These are phyloP conservation scores for Oreocharis arfaki DNA, from an alignment of 2,113 vertebrate genomes.

Conservation along the genomic window DNA sequence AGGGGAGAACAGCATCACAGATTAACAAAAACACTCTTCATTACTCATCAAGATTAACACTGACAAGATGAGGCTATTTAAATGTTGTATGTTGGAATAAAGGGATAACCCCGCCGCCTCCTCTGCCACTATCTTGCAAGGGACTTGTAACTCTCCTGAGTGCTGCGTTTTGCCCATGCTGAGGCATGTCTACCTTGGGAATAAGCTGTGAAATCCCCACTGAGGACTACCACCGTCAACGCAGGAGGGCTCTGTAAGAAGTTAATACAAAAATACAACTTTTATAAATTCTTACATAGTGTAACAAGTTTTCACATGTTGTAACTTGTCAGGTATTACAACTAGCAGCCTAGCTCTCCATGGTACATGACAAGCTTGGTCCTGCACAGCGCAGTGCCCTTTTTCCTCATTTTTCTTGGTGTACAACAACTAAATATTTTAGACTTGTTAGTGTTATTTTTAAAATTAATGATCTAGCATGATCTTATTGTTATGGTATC, in stretches of 20 bases:
- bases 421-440: not conserved
- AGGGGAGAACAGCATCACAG: not conserved
- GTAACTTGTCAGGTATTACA: not conserved
- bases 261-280: not conserved
- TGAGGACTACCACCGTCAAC: rapidly evolving
- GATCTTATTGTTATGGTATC: not conserved
- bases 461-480: not conserved
- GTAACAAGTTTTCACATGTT: not conserved
- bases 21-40: not conserved
- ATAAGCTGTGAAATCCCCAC: not conserved
- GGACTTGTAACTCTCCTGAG: not conserved
- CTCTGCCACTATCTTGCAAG: not conserved
- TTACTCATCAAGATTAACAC: not conserved
- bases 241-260: not conserved
- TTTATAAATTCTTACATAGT: not conserved
- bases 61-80: not conserved
- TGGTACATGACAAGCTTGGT: not conserved
- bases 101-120: rapidly evolving
- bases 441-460: not conserved
- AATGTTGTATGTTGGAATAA: not conserved
- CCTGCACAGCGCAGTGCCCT: not conserved
- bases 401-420: not conserved
- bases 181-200: rapidly evolving
- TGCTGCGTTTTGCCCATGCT: not conserved
- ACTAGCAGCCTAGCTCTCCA: not conserved